phyloP scores from a whole-genome alignment of 2,888 invertebrate genomes.

The Deilephila elpenor region DNA sequence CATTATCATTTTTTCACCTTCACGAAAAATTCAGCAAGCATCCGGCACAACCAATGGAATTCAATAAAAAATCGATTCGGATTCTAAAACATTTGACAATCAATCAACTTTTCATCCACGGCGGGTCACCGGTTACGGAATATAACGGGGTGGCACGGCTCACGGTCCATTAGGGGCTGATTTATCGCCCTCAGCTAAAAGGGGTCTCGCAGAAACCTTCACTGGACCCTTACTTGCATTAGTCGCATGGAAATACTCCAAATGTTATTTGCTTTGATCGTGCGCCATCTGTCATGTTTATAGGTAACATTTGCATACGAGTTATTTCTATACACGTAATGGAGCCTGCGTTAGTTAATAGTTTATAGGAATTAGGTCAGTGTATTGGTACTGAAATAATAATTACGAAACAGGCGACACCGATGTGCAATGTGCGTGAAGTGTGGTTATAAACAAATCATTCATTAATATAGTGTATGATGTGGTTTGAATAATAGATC shows the following conservation, averaged over 20 bases:
- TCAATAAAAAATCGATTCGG: not conserved
- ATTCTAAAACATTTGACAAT: slow-evolving; percentile 2
- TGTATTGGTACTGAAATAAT: not conserved
- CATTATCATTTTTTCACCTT: not conserved
- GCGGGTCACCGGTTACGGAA: slow-evolving; percentile 69
- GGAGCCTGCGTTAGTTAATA: not conserved
- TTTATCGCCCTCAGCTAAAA: slow-evolving; percentile 80
- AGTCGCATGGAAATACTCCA: slow-evolving; percentile 75
- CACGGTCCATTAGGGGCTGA: slow-evolving; percentile 80
- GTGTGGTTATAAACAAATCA: no score
- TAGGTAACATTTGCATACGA: slow-evolving; percentile 37
- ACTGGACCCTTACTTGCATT: slow-evolving; percentile 68
- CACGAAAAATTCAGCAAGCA: not conserved
- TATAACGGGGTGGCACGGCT: slow-evolving; percentile 69
- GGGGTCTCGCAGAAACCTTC: slow-evolving; percentile 75
- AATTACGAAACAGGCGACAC: not conserved
- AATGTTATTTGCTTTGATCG: slow-evolving; percentile 70
- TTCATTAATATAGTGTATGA: no score
- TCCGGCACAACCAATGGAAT: not conserved
- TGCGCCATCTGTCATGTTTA: slow-evolving; percentile 40
- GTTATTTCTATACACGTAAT: not conserved
- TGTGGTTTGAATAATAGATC: no score
- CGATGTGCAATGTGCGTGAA: not conserved
- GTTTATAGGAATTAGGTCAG: slow-evolving; percentile 6
- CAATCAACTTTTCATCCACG: slow-evolving; percentile 20